Conservation (phyloP, 2,113 vertebrate species). For the Pollachius pollachius region DNA sequence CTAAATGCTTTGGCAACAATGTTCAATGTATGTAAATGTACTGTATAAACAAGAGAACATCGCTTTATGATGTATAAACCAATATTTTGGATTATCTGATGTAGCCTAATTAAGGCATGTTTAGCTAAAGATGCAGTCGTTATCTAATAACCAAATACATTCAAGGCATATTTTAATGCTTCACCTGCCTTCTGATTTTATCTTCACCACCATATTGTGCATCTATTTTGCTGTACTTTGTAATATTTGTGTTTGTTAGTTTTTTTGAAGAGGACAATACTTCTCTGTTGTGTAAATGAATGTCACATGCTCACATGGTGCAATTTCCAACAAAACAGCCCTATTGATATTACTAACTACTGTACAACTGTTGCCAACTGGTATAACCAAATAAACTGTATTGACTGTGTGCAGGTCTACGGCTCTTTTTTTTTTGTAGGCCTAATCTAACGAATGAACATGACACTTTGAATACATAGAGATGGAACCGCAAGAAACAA, state of each 20-base stretch:
- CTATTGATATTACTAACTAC: conserved; percentile 65
- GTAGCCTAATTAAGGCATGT: conserved; percentile 16
- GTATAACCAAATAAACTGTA: conserved; percentile 65
- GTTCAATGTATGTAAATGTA: conserved; percentile 1
- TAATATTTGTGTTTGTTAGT: conserved; percentile 44
- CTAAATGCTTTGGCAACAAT: conserved; percentile 2
- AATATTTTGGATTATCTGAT: conserved; percentile 18
- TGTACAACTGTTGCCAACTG: conserved; percentile 61
- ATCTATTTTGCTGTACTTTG: conserved; percentile 30
- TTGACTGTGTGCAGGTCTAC: conserved; percentile 47
- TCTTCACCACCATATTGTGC: conserved; percentile 4
- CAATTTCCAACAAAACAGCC: conserved; percentile 39
- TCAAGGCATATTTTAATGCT: conserved; percentile 36
- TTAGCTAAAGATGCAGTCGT: conserved; percentile 25
- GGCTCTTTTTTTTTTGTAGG: not conserved
- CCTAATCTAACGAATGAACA: not conserved
- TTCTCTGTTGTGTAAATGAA: conserved; percentile 43
- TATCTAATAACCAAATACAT: conserved; percentile 31
- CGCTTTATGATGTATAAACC: conserved; percentile 4
- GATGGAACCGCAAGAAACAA: not conserved
- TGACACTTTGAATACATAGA: not conserved
- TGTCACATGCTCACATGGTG: conserved; percentile 40
- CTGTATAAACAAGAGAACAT: not conserved
- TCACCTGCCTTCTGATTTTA: conserved; percentile 21
- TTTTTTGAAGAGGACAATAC: conserved; percentile 46